Evolutionary conservation across 1,140 invertebrate species (phyloP).

Genomic region (Epicauta chinensis): DNA sequence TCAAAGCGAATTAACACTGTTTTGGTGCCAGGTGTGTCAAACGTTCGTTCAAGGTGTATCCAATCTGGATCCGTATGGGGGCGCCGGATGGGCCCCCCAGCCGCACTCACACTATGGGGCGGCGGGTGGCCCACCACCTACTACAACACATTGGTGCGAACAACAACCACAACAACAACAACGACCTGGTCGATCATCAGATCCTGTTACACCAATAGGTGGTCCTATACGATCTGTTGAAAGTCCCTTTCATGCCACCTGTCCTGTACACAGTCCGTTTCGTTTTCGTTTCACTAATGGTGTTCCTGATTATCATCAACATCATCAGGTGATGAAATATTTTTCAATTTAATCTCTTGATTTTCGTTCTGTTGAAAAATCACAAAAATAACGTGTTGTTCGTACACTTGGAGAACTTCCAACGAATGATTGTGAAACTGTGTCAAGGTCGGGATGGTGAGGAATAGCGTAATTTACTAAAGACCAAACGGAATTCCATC

Average conservation of each 20-base stretch:
- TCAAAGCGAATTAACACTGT: too few species aligned
- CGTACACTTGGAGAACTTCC: too few species aligned
- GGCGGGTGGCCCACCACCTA: conserved; percentile 29
- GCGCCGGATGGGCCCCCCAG: conserved; percentile 35
- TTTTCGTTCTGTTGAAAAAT: too few species aligned
- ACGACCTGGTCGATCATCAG: conserved; percentile 38
- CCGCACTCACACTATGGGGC: conserved; percentile 26
- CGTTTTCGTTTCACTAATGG: conserved; percentile 55
- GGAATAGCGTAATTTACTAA: too few species aligned
- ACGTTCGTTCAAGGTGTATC: conserved; percentile 8
- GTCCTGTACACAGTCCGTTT: conserved; percentile 60
- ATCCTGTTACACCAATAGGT: conserved; percentile 38
- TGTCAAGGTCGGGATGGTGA: conserved; percentile 6
- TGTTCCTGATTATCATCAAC: conserved; percentile 41
- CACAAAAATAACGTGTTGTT: too few species aligned
- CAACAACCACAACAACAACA: neutral
- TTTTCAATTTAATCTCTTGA: neutral
- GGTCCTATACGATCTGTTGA: conserved; percentile 30
- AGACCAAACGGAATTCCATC: too few species aligned
- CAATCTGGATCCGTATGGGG: conserved; percentile 41
- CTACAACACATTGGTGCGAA: conserved; percentile 38
- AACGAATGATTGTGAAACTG: too few species aligned
- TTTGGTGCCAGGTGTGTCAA: too few species aligned
- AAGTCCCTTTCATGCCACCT: conserved; percentile 43
- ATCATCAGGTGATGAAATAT: conserved; percentile 45